Percentiles rank a stretch among this genome's conserved stretches.
Evolutionary conservation across 2,797 vertebrate genomes (phyloP).

Genomic region (Gadopsis marmoratus): DNA sequence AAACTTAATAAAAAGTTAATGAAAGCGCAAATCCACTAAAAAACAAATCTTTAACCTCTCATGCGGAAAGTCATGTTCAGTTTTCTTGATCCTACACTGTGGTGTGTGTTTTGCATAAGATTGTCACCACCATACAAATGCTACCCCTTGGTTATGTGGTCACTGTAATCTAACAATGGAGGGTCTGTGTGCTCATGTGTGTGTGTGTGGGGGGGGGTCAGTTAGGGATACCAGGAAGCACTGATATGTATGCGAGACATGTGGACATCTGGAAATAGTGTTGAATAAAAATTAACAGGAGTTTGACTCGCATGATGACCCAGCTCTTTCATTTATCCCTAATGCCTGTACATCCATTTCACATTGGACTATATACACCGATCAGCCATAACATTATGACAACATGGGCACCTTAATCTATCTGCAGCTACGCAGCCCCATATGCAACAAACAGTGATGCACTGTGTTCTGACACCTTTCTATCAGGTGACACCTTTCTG

Average conservation of each 20-base stretch:
- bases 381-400: no score
- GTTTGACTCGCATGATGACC: not conserved
- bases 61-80: slow-evolving; percentile 6
- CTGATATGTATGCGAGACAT: slow-evolving; percentile 16
- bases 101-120: slow-evolving; percentile 46
- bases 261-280: slow-evolving; percentile 26
- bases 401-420: no score
- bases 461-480: no score
- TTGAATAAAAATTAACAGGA: not conserved
- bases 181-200: slow-evolving; percentile 13
- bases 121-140: slow-evolving; percentile 31
- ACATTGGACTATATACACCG: not conserved
- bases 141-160: slow-evolving; percentile 27
- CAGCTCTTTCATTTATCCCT: not conserved
- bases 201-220: not conserved
- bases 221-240: not conserved
- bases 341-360: slow-evolving; percentile 3
- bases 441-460: no score
- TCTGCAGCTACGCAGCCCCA: no score
- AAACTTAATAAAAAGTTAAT: not conserved
- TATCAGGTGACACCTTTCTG: no score
- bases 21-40: slow-evolving; percentile 1
- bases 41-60: slow-evolving; percentile 11
- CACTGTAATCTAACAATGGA: slow-evolving; percentile 32
- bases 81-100: slow-evolving; percentile 25